Conservation (phyloP, 1,140 invertebrate species). For the Ephestia elutella region DNA sequence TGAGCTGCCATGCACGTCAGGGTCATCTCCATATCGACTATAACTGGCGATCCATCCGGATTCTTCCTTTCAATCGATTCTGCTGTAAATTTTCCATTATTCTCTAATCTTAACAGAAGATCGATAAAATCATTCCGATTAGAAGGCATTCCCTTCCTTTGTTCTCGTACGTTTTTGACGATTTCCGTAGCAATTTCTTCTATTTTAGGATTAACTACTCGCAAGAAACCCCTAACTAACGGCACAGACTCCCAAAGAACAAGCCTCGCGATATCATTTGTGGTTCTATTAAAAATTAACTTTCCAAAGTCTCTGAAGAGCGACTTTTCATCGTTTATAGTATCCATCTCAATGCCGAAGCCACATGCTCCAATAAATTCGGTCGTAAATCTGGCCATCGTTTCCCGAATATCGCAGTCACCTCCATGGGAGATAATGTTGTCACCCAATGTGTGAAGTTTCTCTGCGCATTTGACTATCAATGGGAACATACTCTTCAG, state of each 20-base stretch:
- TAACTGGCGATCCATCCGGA: slow-evolving; percentile 27
- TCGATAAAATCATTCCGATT: slow-evolving; percentile 75
- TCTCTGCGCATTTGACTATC: slow-evolving; percentile 55
- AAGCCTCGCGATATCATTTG: slow-evolving; percentile 5
- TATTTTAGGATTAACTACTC: slow-evolving; percentile 27
- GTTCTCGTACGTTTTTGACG: slow-evolving; percentile 43
- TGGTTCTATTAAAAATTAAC: slow-evolving; percentile 29
- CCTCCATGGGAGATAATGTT: slow-evolving; percentile 21
- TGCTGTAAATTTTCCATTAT: slow-evolving; percentile 31
- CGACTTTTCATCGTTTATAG: slow-evolving; percentile 58
- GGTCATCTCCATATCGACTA: slow-evolving; percentile 36
- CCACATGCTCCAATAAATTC: slow-evolving; percentile 72
- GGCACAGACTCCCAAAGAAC: slow-evolving; percentile 25
- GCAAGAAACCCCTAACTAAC: slow-evolving; percentile 14
- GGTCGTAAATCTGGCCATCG: slow-evolving; percentile 56
- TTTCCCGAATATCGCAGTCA: slow-evolving; percentile 33
- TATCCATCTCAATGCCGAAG: slow-evolving; percentile 71
- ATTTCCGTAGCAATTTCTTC: slow-evolving; percentile 42
- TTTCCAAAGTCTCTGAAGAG: slow-evolving; percentile 64
- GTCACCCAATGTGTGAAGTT: slow-evolving; percentile 48
- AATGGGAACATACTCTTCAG: slow-evolving; percentile 74
- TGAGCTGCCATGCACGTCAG: slow-evolving; percentile 60
- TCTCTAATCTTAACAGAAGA: slow-evolving; percentile 71
- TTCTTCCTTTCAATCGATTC: slow-evolving; percentile 53
- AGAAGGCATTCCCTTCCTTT: slow-evolving; percentile 51